phyloP scores from a whole-genome alignment of 2,888 invertebrate species.

The Orthonevra nobilis region DNA sequence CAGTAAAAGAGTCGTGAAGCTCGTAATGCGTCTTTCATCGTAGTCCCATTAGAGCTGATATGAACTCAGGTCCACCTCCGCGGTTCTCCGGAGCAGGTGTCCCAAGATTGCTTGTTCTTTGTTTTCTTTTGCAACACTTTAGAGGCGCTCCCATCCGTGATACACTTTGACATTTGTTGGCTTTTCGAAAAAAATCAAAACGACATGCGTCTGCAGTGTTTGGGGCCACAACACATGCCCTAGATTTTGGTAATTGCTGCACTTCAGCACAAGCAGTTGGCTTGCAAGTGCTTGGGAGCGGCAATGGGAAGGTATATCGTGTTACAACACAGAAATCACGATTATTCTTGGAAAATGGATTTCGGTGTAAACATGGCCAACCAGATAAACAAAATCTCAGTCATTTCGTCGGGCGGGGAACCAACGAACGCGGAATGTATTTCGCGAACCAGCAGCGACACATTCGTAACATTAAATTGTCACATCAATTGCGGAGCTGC shows the following conservation, averaged over 20 bases:
- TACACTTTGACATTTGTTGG: constrained; percentile 56
- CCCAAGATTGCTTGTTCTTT: constrained; percentile 27
- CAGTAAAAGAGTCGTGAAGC: constrained; percentile 41
- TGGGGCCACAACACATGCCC: constrained; percentile 60
- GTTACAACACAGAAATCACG: constrained; percentile 49
- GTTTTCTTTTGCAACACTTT: constrained; percentile 16
- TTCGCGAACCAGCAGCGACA: background rate
- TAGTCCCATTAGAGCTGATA: too few species aligned
- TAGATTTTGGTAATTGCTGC: constrained; percentile 63
- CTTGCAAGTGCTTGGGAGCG: constrained; percentile 45
- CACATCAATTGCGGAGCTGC: constrained; percentile 11
- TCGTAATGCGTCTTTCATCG: constrained; percentile 34
- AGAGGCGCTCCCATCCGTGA: constrained; percentile 55
- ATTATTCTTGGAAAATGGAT: constrained; percentile 34
- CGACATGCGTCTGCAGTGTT: constrained; percentile 49
- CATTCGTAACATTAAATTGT: constrained; percentile 29
- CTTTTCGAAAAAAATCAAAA: background rate
- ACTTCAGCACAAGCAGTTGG: background rate
- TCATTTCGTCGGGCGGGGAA: constrained; percentile 26
- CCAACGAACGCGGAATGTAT: background rate
- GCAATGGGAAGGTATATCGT: constrained; percentile 20
- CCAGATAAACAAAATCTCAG: constrained; percentile 26
- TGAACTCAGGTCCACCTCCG: constrained; percentile 13
- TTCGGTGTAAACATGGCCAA: constrained; percentile 23
- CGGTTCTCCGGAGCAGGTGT: constrained; percentile 54